These are phyloP conservation scores for Danio aesculapii DNA, from an alignment of 2,797 vertebrate genomes.

Conservation along the genomic window DNA sequence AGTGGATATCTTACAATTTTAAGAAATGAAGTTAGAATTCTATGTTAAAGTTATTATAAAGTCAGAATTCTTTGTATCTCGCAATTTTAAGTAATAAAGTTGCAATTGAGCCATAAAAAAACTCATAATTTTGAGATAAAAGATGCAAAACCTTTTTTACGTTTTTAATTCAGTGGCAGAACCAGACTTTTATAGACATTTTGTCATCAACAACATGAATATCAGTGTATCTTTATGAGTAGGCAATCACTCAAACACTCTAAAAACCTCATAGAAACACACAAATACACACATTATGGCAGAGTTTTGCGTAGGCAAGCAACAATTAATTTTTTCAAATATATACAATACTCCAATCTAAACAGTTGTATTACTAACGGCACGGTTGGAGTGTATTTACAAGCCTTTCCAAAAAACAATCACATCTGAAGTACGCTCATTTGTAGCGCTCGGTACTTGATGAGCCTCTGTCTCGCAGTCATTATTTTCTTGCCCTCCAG, in stretches of 20 bases:
- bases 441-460: slow-evolving; percentile 69
- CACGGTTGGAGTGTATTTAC: neutral
- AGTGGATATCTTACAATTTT: too few species aligned
- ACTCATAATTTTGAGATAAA: too few species aligned
- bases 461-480: slow-evolving; percentile 69
- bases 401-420: slow-evolving; percentile 2
- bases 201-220: neutral
- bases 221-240: neutral
- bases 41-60: too few species aligned
- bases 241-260: neutral
- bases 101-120: too few species aligned
- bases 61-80: too few species aligned
- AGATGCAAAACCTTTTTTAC: too few species aligned
- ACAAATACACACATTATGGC: neutral
- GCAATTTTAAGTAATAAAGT: too few species aligned
- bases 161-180: too few species aligned
- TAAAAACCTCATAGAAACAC: neutral
- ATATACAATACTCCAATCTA: too few species aligned
- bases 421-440: slow-evolving; percentile 74
- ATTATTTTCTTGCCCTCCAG: slow-evolving; percentile 13
- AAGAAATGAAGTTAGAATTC: too few species aligned
- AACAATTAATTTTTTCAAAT: neutral
- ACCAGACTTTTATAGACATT: too few species aligned
- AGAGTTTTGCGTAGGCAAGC: neutral
- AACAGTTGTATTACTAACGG: neutral